These are phyloP conservation scores for Plotosus lineatus DNA, from an alignment of 2,113 vertebrate species.

Conservation along the genomic window DNA sequence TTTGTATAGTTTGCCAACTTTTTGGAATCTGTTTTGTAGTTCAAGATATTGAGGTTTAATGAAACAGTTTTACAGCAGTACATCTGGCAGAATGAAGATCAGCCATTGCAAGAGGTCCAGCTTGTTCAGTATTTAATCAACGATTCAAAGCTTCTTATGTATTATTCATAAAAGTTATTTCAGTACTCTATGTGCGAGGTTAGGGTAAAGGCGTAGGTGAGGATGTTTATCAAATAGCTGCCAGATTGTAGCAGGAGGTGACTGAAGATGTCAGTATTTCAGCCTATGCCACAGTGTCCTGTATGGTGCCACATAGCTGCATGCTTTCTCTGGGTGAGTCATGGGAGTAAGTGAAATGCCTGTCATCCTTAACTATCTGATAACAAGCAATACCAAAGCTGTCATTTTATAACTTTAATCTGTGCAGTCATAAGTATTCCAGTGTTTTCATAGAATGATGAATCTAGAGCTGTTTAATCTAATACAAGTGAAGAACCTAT, in stretches of 20 bases:
- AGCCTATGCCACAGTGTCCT: background rate
- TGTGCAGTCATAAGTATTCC: too few relatives aligned
- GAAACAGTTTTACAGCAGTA: background rate
- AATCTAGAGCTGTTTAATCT: too few relatives aligned
- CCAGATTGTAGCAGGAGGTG: background rate
- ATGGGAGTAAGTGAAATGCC: too few relatives aligned
- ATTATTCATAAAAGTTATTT: constrained; percentile 28
- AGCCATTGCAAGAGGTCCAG: background rate
- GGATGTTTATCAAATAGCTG: background rate
- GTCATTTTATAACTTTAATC: too few relatives aligned
- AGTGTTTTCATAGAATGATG: too few relatives aligned
- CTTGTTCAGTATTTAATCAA: constrained; percentile 11
- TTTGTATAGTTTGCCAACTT: too few relatives aligned
- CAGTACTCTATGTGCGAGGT: background rate
- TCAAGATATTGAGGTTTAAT: background rate
- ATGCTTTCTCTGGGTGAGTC: background rate
- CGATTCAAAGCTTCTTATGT: background rate
- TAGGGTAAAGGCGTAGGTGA: too few relatives aligned
- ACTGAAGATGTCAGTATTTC: constrained; percentile 19
- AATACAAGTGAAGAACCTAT: too few relatives aligned
- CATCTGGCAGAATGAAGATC: constrained; percentile 29
- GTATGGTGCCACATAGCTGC: background rate
- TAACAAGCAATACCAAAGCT: too few relatives aligned
- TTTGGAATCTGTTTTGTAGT: too few relatives aligned
- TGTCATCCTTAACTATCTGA: too few relatives aligned